Evolutionary conservation across 2,113 vertebrate species (phyloP), one percentile per base, ranked within the genome.

Genomic region (Holacanthus passer): DNA sequence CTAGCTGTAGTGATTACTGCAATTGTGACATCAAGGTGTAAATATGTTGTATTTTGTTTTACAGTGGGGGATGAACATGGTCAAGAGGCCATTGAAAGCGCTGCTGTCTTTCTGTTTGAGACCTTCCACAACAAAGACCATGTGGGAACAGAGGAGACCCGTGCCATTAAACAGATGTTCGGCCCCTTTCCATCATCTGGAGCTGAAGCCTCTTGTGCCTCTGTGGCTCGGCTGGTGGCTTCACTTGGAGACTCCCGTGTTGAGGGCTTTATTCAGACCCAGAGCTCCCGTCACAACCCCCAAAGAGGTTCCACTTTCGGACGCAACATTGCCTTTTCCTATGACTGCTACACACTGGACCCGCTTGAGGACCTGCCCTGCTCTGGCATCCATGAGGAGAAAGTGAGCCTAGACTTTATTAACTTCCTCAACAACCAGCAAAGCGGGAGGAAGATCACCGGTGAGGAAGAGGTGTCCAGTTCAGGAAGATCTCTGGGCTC

Each of bases 101-200:
- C 96, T 5, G 97, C 97, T 5, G 96, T 96, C 77, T 99, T 99
- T 89, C 95, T 99, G 41, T 98, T 99, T 80, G 96, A 97, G 93
- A 97, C 94, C 7, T 97, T 99, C 94, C 94, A 96, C 62, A 93
- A 95, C 81, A 98, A 96, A 82, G 96, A 98, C 64, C 96, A 88
- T 72, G 96, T 99, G 84, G 96, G 97, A 74, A 95, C 95, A 4
- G 95, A 96, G 86, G 97, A 99, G 87, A 98, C 96, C 45, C 95
- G 97, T 62, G 94, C 96, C 80, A 96, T 99, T 68, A 98, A 97
- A 77, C 97, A 97, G 85, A 97, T 98, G 97, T 99, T 99, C 82
- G 98, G 98, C 31, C 97, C 97, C 0, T 99, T 99, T 84, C 97
- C 98, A 0, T 95, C 96, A 0, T 96, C 97, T 12, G 96, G 96